Percentiles rank a stretch among this genome's conserved stretches.
Conservation (phyloP, 2,113 vertebrate species). For the Platysternon megacephalum region DNA sequence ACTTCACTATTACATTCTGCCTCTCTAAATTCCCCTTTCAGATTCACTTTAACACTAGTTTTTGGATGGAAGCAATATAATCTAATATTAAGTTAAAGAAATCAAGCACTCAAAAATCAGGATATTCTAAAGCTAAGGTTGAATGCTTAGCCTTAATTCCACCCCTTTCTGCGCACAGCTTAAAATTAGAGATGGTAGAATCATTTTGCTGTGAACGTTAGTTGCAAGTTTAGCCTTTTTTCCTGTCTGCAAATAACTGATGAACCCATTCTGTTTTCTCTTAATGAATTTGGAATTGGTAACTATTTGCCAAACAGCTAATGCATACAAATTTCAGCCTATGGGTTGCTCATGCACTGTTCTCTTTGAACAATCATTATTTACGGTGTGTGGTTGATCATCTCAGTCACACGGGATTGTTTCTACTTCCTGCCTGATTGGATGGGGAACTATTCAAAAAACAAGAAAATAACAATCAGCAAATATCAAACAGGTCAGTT, state of each 20-base stretch:
- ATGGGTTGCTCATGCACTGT: slow-evolving; percentile 19
- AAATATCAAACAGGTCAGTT: slow-evolving; percentile 61
- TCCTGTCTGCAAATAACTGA: background rate
- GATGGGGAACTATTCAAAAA: background rate
- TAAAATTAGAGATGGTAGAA: background rate
- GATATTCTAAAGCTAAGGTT: background rate
- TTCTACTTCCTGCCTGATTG: slow-evolving; percentile 28
- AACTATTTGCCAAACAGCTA: slow-evolving; percentile 53
- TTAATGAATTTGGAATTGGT: slow-evolving; percentile 18
- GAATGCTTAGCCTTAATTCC: background rate
- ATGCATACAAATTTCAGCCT: slow-evolving; percentile 42
- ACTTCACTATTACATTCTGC: fast-evolving
- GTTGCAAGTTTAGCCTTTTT: background rate
- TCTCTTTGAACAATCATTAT: background rate
- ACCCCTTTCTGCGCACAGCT: background rate
- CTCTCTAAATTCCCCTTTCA: background rate
- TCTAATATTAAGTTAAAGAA: slow-evolving; percentile 8
- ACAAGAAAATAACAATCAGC: background rate
- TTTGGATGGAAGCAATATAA: background rate
- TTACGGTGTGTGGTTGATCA: slow-evolving; percentile 43
- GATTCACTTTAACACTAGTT: background rate
- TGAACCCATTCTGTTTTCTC: background rate
- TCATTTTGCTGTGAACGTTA: background rate
- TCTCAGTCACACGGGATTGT: slow-evolving; percentile 35
- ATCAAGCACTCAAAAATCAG: slow-evolving; percentile 5